These are phyloP conservation scores for Drepana arcuata DNA, from an alignment of 1,140 invertebrate genomes.

Conservation along the genomic window DNA sequence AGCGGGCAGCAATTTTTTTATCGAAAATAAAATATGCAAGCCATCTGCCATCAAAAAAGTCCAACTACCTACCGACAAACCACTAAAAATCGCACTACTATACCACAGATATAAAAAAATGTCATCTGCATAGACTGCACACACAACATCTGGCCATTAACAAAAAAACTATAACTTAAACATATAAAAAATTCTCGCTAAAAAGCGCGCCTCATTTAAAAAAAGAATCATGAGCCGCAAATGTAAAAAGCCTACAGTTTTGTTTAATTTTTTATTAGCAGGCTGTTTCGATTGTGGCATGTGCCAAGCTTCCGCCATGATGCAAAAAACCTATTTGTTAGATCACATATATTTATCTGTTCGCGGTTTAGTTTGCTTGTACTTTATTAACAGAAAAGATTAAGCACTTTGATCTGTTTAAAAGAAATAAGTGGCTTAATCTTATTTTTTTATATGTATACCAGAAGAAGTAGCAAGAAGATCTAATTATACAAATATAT, in stretches of 20 bases:
- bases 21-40: constrained; percentile 26
- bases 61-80: constrained; percentile 32
- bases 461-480: too few species aligned
- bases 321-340: constrained; percentile 3
- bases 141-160: constrained; percentile 63
- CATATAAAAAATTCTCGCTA: constrained; percentile 51
- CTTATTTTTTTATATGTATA: too few species aligned
- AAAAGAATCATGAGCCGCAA: too few species aligned
- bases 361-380: too few species aligned
- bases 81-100: constrained; percentile 63
- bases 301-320: constrained; percentile 54
- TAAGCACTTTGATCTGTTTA: not conserved
- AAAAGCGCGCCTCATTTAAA: constrained; percentile 42
- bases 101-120: constrained; percentile 50
- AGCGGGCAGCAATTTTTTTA: constrained; percentile 11
- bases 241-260: too few species aligned
- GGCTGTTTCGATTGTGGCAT: constrained; percentile 38
- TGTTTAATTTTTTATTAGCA: constrained; percentile 24
- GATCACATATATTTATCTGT: constrained; percentile 1
- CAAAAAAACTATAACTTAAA: constrained; percentile 49
- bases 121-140: constrained; percentile 71
- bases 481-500: too few species aligned
- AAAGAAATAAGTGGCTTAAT: too few species aligned
- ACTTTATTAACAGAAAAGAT: too few species aligned
- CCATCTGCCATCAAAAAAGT: constrained; percentile 59